Base-by-base conservation (phyloP, 2,888 invertebrate species). In the Glyphotaelius pellucidus region DNA sequence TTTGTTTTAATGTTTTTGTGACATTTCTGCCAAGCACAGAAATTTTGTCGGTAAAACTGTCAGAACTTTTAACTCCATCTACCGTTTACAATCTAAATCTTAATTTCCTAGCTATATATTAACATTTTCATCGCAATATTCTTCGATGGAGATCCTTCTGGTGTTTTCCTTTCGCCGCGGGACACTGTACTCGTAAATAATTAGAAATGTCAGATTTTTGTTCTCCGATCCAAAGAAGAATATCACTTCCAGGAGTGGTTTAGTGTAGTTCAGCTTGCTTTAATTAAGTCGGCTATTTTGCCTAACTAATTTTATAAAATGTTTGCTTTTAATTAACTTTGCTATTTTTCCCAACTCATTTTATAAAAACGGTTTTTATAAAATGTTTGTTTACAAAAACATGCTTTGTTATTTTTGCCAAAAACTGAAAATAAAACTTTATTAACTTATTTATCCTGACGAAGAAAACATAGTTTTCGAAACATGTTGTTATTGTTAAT, bases 81-180 rank as follows among this genome's bases (percentile, higher is more conserved):
- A 52, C 67, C 31, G 52, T 35, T 87, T 67, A 25, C 11, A 19
- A 87, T 67, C 31, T 87, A 67, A 87, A 67, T 87, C 67, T 52
- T 87, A 67, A 87, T 87, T 67, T 25, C 52, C 31, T 30, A 7
- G 52, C 15, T 30, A 52, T 52, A 42, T 87, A 14, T 52, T 67
- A 7, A 31, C 38, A 25, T 85, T 85, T n/a, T 85, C 32, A 25
- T 9, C 85, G 12, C 85, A 5, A 25, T 12, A 30, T 85, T 81
- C 81, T 81, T 81, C 30, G 31, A 31, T 31, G 81, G 12, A 81
- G 15, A 31, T 31, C 25, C 67, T 67, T 25, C 67, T 67, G 19
- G 67, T 19, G 4, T 67, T 67, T 67, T 25, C 67, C 67, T 19
- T 25, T 67, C 67, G 7, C 25, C 25, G 5, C 67, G 19, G 67